phyloP scores from a whole-genome alignment of 37 sponge, comb jelly and placozoan species.

The Spongilla lacustris region DNA sequence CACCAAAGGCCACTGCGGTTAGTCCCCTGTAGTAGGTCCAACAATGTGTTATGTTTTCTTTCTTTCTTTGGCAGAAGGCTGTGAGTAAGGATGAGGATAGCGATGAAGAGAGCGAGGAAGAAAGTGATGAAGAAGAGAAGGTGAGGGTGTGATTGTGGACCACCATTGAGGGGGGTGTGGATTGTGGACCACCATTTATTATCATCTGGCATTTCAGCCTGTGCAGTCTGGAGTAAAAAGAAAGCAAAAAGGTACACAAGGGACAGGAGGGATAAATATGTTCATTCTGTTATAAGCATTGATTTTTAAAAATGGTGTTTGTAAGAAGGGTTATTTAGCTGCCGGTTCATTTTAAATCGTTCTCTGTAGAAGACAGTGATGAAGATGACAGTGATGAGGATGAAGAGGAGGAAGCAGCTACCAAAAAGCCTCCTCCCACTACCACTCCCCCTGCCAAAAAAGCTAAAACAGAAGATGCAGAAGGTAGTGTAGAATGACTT shows the following conservation, averaged over 20 bases:
- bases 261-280: too few relatives aligned
- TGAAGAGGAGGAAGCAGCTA: conserved; percentile 17
- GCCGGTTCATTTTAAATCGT: too few relatives aligned
- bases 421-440: conserved; percentile 20
- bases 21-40: too few relatives aligned
- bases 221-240: too few relatives aligned
- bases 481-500: neutral
- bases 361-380: conserved; percentile 21
- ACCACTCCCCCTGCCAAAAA: conserved; percentile 44
- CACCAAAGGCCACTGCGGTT: neutral
- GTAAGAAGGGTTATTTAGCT: too few relatives aligned
- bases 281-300: neutral
- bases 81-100: neutral
- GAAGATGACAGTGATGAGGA: conserved; percentile 18
- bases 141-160: too few relatives aligned
- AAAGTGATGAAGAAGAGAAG: neutral
- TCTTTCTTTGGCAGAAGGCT: neutral
- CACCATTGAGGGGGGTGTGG: too few relatives aligned
- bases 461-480: conserved; percentile 13
- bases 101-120: neutral
- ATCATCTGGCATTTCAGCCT: too few relatives aligned
- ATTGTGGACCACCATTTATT: neutral
- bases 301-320: too few relatives aligned
- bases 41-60: too few relatives aligned
- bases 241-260: too few relatives aligned